These are phyloP conservation scores for Ypsolopha sequella DNA, from an alignment of 2,888 invertebrate species.

Conservation along the genomic window DNA sequence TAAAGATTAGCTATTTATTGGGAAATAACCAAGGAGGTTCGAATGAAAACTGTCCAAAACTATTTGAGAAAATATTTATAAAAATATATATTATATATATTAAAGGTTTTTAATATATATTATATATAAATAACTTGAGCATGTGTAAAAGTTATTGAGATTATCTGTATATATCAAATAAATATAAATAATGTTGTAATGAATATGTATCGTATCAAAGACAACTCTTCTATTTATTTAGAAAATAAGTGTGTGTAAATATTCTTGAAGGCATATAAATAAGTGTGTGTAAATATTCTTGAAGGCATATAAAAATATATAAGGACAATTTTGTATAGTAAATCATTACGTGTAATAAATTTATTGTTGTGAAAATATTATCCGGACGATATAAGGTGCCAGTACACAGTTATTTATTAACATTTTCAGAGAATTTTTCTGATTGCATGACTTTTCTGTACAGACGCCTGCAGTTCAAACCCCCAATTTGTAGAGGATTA, in stretches of 20 bases:
- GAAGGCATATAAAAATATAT: slow-evolving; percentile 26
- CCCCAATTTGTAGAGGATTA: no score
- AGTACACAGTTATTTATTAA: no score
- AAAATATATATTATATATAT: background rate
- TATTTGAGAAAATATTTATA: background rate
- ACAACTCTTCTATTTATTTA: background rate
- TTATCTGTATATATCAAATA: slow-evolving; percentile 1
- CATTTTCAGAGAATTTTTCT: no score
- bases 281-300: slow-evolving; percentile 46
- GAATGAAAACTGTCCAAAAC: background rate
- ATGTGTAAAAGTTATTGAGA: slow-evolving; percentile 1
- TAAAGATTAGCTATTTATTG: no score
- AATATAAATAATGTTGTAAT: background rate
- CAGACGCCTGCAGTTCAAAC: no score
- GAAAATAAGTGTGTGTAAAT: slow-evolving; percentile 37
- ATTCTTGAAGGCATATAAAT: slow-evolving; percentile 26
- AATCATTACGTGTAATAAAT: slow-evolving; percentile 22
- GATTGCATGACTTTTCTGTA: no score
- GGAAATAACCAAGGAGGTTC: no score
- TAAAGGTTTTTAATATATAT: background rate
- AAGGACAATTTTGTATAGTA: slow-evolving; percentile 55
- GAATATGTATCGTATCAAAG: background rate
- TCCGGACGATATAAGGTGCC: background rate
- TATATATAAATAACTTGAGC: background rate
- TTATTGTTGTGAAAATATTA: slow-evolving; percentile 33